Conservation (phyloP, 23 tunicate species). For the Ascidia mentula region DNA sequence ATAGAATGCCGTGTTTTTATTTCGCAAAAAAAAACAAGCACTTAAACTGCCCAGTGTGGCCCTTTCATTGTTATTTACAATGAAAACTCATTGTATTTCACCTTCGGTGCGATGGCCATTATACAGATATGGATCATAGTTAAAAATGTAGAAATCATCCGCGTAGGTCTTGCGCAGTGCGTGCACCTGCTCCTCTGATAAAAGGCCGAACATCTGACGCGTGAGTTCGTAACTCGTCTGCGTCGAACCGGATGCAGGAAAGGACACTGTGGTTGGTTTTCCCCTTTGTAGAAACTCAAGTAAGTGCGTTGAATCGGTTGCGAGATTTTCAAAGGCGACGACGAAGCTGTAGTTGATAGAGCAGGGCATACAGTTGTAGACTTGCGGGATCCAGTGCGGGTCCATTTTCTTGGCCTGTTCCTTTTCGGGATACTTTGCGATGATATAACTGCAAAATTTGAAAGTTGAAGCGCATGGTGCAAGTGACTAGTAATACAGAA, state of each 20-base stretch:
- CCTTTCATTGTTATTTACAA: too few species aligned
- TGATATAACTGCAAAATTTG: neutral
- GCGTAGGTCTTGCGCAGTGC: constrained; percentile 36
- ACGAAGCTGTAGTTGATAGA: constrained; percentile 61
- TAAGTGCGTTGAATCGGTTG: constrained; percentile 46
- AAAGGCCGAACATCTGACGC: neutral
- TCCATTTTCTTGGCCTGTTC: constrained; percentile 25
- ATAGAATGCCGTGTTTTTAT: too few species aligned
- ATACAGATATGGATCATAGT: constrained; percentile 47
- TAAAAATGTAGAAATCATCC: constrained; percentile 54
- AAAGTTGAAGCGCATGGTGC: neutral
- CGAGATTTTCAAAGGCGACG: constrained; percentile 58
- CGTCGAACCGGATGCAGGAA: neutral
- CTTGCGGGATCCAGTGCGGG: constrained; percentile 90
- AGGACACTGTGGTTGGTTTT: neutral
- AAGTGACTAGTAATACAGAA: too few species aligned
- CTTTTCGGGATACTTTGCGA: constrained; percentile 2
- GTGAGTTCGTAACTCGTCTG: neutral
- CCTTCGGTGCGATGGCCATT: too few species aligned
- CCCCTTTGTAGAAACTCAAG: constrained; percentile 46
- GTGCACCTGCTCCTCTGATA: constrained; percentile 26
- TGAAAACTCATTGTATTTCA: too few species aligned
- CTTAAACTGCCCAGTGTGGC: too few species aligned
- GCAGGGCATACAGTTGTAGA: constrained; percentile 56
- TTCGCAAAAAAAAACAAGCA: too few species aligned